Conservation (phyloP, 2,888 invertebrate species). For the Acleris sparsana region DNA sequence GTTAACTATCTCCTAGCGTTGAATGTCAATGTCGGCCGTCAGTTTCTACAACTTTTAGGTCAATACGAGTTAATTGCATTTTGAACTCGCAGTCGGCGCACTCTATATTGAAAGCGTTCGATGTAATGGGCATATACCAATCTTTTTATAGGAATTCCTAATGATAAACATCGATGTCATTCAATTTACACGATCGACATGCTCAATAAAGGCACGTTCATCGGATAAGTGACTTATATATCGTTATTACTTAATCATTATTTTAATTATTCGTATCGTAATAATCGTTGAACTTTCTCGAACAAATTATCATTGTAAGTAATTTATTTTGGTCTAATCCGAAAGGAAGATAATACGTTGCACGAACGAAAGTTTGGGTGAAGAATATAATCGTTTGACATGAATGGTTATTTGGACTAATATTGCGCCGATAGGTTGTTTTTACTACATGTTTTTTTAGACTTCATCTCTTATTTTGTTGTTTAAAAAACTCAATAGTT, state of each 20-base stretch:
- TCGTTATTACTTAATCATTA: conserved; percentile 15
- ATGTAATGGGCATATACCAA: background rate
- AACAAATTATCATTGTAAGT: background rate
- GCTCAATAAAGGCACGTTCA: conserved; percentile 13
- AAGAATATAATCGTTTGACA: too few relatives aligned
- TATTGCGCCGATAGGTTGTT: too few relatives aligned
- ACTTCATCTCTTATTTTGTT: too few relatives aligned
- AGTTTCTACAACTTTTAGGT: conserved; percentile 29
- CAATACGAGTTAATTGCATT: conserved; percentile 22
- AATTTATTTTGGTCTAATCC: too few relatives aligned
- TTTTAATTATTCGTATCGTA: conserved; percentile 4
- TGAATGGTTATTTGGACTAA: too few relatives aligned
- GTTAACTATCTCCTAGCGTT: conserved; percentile 18
- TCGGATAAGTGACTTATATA: conserved; percentile 24
- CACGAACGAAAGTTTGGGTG: too few relatives aligned
- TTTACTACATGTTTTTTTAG: too few relatives aligned
- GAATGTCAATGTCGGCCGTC: conserved; percentile 22
- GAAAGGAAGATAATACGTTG: too few relatives aligned
- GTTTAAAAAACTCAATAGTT: too few relatives aligned
- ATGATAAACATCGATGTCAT: background rate
- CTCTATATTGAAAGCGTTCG: background rate
- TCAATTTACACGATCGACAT: conserved; percentile 7
- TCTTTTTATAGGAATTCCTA: background rate
- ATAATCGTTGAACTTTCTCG: conserved; percentile 26
- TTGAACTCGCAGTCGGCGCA: conserved; percentile 10